phyloP scores from a whole-genome alignment of 2,797 vertebrate genomes.

The Knipowitschia caucasica region DNA sequence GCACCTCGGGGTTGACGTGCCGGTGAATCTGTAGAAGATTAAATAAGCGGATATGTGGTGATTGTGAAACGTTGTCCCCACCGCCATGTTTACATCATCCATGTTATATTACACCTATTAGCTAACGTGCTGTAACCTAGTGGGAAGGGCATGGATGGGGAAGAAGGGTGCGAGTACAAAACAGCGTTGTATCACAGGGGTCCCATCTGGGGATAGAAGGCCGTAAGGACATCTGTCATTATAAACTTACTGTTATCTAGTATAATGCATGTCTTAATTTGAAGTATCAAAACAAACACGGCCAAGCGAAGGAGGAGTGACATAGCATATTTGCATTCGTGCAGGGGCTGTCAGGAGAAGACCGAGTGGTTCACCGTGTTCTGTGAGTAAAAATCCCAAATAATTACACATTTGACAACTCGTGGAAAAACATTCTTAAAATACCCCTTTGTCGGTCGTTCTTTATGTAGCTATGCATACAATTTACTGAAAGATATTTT shows the following conservation, averaged over 20 bases:
- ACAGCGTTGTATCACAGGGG: constrained; percentile 64
- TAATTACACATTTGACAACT: not conserved
- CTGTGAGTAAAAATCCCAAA: constrained; percentile 51
- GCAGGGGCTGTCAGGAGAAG: constrained; percentile 30
- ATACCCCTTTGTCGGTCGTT: not conserved
- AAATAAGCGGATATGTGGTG: constrained; percentile 22
- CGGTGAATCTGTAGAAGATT: constrained; percentile 32
- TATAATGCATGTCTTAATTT: constrained; percentile 35
- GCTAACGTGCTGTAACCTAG: not conserved
- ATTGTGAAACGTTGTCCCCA: rapidly evolving
- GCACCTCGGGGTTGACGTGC: constrained; percentile 16
- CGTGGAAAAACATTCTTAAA: not conserved
- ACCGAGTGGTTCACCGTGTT: constrained; percentile 44
- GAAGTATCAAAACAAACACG: constrained; percentile 11
- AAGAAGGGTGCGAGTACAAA: constrained; percentile 45
- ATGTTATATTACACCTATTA: not conserved
- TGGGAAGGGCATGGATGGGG: constrained; percentile 20
- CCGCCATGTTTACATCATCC: constrained; percentile 27
- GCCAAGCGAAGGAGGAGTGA: constrained; percentile 30
- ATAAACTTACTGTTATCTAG: not conserved
- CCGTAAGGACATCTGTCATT: constrained; percentile 3
- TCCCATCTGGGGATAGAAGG: constrained; percentile 46
- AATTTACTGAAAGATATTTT: not conserved
- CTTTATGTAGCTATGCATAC: not conserved
- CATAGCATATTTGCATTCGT: constrained; percentile 29